Base-by-base conservation (phyloP, 2,113 vertebrate genomes). In the Macaca nemestrina region DNA sequence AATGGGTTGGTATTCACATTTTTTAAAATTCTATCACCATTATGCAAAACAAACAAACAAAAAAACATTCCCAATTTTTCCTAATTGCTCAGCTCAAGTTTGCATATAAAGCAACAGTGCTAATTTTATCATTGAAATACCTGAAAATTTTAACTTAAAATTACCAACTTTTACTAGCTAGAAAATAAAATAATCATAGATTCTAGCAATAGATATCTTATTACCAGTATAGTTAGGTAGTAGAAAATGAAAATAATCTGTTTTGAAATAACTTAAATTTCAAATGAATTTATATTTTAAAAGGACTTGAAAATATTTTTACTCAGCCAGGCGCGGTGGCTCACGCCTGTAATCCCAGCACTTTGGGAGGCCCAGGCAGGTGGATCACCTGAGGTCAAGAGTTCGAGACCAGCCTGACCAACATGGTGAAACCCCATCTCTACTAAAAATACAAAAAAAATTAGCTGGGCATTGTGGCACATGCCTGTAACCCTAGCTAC, bases 1-100 rank as follows among this genome's bases (percentile, higher is more conserved):
- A 99, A 99, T 99, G 99, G 99, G 99, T 99, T 99, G 99, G 99
- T 99, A 99, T 99, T 98, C 98, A 98, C 80, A 94, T 98, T 98
- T 98, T 98, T 98, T 97, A 95, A 96, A 98, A 88, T 98, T 98
- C 93, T 99, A 95, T 98, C 98, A 81, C 92, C 97, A 35, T 98
- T 95, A 79, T 98, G 91, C 98, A 98, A 98, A 98, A 96, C 92
- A 97, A 96, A 83, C 79, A 75, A 92, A 98, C 98, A 20, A 64
- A 64, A 98, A 98, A 98, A 97, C 93, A 95, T 96, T 87, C 92
- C 88, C 93, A 93, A 94, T 0, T 97, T 97, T 97, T 2, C 0
- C 76, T 98, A 98, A 93, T 75, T 95, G 93, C 96, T 98, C 92
- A 98, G 8, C 88, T 97, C 72, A 97, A 97, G 94, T 98, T 98